A percentile compares a stretch with the other conserved stretches of the same genome.
Conservation (phyloP, 2,113 vertebrate species). For the Tragulus kanchil region DNA sequence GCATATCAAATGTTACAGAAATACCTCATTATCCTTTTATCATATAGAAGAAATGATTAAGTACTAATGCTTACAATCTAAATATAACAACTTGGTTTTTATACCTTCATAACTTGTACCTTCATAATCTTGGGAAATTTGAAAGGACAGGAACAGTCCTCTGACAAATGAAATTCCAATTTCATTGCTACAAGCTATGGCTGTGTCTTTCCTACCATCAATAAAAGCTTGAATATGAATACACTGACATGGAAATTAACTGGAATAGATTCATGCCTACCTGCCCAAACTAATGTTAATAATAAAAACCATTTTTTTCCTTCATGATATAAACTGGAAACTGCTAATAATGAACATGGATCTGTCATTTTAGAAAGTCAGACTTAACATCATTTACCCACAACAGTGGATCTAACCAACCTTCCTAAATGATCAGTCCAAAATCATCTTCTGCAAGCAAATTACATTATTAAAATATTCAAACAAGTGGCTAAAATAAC, state of each 20-base stretch:
- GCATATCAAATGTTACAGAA: background rate
- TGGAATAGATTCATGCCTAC: background rate
- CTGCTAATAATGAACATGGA: background rate
- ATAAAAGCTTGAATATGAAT: constrained; percentile 20
- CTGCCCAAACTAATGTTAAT: background rate
- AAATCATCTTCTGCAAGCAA: constrained; percentile 5
- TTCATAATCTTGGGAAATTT: background rate
- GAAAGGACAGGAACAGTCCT: background rate
- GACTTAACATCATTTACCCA: background rate
- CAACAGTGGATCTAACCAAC: background rate
- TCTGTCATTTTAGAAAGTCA: background rate
- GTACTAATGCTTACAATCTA: constrained; percentile 4
- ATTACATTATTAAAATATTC: background rate
- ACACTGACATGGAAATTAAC: background rate
- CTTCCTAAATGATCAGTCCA: background rate
- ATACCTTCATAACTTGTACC: background rate
- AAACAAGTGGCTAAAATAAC: background rate
- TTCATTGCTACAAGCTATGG: background rate
- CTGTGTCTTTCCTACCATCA: background rate
- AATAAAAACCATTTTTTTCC: constrained; percentile 37
- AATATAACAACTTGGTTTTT: background rate
- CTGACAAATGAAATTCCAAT: background rate
- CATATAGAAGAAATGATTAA: background rate
- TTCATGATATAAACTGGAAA: constrained; percentile 33
- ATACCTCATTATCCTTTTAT: background rate